Base-by-base conservation (phyloP, 2,113 vertebrate species). In the Orientallactaga bullata region DNA sequence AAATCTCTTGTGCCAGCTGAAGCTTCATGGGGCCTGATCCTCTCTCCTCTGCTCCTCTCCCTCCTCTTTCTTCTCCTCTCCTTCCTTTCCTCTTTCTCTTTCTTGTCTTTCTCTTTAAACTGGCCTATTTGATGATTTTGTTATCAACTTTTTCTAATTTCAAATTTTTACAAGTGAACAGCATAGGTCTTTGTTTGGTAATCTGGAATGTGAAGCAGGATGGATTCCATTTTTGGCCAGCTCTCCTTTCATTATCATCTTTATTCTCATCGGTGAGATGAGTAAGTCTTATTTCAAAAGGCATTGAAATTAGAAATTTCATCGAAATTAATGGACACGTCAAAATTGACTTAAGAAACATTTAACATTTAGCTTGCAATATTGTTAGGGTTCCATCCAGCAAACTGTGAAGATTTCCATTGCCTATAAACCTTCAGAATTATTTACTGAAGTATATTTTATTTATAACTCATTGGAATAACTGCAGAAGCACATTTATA, bases 331-430 rank as follows among this genome's bases (percentile, higher is more conserved):
- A 77, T 42, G 17, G 55, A 11, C 77, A 60, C 71, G 35, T 58
- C 63, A 89, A 87, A 66, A 81, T 55, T 20, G 32, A 30, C 60
- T 88, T 79, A 69, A 76, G 35, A 80, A 63, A 76, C 12, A n/a
- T 71, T 93, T 85, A 37, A 65, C 12, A n/a, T 71, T 93, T 85
- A 37, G 60, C 84, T 76, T 88, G 3, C 15, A 76, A 37, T 81
- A 47, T 42, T 65, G 68, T 85, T n/a, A 88, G 74, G 26, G 74
- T 69, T 81, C 28, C 35, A 65, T 88, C 73, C 69, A 76, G 37
- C 13, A 79, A 28, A 85, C 16, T 79, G 5, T 85, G 63, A 60
- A 76, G n/a, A 61, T 12, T 88, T 58, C 85, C 72, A 42, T 94
- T 18, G n/a, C 26, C 74, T 66, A 60, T 26, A 85, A 91, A 63